Conservation (phyloP, 2,888 invertebrate genomes). For the Vesta saturnalis region DNA sequence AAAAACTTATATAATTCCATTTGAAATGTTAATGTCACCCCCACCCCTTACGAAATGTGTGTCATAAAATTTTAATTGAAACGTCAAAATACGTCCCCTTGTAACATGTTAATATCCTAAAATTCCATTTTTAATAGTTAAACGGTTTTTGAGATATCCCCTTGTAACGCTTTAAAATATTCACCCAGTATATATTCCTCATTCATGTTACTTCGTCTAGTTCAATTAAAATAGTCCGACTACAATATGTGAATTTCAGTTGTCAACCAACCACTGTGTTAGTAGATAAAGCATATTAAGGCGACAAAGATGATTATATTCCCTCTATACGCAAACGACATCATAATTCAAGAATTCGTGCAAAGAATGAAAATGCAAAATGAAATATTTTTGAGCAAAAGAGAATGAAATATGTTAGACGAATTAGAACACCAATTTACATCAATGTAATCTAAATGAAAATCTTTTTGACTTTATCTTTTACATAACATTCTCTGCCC, state of each 20-base stretch:
- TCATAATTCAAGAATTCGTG: slow-evolving; percentile 37
- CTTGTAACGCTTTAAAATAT: no score
- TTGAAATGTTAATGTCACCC: no score
- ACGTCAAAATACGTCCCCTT: no score
- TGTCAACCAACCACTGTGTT: background rate
- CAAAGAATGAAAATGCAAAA: slow-evolving; percentile 31
- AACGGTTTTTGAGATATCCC: no score
- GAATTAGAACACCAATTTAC: slow-evolving; percentile 35
- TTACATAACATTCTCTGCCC: background rate
- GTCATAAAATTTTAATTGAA: no score
- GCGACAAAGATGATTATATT: slow-evolving; percentile 26
- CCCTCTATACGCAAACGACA: slow-evolving; percentile 29
- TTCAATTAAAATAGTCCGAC: no score
- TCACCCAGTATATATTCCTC: no score
- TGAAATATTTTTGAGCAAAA: slow-evolving; percentile 30
- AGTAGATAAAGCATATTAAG: slow-evolving; percentile 9
- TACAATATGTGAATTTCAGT: background rate
- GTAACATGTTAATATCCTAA: no score
- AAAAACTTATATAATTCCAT: no score
- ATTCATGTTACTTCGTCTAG: no score
- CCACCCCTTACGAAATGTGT: no score
- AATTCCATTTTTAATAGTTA: no score
- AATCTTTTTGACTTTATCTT: slow-evolving; percentile 20
- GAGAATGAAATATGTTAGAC: slow-evolving; percentile 32
- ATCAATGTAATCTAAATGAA: slow-evolving; percentile 27